Evolutionary conservation across 2,888 invertebrate species (phyloP).

Genomic region (Microchrysa polita): DNA sequence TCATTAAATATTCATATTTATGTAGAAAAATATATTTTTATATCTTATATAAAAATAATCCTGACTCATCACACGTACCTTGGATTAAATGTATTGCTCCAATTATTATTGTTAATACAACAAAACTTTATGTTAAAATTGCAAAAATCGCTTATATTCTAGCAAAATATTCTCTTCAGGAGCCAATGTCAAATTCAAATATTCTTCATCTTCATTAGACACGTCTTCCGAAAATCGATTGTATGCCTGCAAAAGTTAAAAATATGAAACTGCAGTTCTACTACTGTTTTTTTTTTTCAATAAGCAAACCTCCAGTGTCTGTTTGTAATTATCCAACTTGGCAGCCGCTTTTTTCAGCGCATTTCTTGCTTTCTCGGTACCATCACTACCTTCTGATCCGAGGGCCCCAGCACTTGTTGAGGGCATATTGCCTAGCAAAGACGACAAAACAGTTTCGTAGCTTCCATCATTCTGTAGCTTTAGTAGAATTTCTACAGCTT

Average conservation of each 20-base stretch:
- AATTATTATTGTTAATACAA: background rate
- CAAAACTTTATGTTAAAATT: slow-evolving; percentile 53
- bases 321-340: slow-evolving; percentile 32
- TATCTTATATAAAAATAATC: slow-evolving; percentile 2
- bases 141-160: slow-evolving; percentile 73
- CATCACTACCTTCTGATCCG: background rate
- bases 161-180: slow-evolving; percentile 76
- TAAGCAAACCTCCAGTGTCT: slow-evolving; percentile 7
- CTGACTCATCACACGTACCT: background rate
- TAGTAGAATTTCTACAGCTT: slow-evolving; percentile 70
- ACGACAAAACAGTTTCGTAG: slow-evolving; percentile 26
- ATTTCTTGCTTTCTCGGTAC: slow-evolving; percentile 24
- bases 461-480: slow-evolving; percentile 58
- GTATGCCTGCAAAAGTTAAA: slow-evolving; percentile 65
- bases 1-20: background rate
- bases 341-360: slow-evolving; percentile 14
- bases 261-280: background rate
- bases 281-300: no score
- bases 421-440: slow-evolving; percentile 19
- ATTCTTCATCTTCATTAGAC: slow-evolving; percentile 72
- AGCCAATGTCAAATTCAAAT: slow-evolving; percentile 75
- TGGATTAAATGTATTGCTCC: background rate
- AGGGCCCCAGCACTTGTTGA: slow-evolving; percentile 24
- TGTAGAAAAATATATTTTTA: no score
- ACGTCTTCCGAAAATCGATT: slow-evolving; percentile 70